Evolutionary conservation across 1,140 invertebrate genomes (phyloP).

Genomic region (Cryptotermes secundus): DNA sequence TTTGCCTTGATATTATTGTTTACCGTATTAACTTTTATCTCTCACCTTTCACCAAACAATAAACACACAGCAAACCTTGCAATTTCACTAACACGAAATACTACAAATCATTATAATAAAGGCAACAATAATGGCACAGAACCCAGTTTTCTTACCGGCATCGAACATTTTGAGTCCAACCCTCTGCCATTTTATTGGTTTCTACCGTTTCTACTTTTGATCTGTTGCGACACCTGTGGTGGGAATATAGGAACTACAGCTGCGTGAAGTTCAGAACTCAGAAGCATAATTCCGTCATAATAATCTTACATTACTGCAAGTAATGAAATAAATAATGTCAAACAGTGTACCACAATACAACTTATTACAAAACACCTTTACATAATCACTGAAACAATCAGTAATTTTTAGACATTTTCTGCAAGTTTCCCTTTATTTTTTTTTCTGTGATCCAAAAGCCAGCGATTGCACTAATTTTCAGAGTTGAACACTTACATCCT

Average conservation of each 20-base stretch:
- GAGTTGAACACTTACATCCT: no score
- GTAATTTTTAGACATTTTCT: background rate
- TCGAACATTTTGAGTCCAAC: conserved; percentile 47
- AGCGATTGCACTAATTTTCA: background rate
- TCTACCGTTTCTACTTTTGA: background rate
- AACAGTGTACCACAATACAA: background rate
- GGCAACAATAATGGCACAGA: background rate
- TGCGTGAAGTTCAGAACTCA: background rate
- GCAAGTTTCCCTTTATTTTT: background rate
- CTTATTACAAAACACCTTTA: background rate
- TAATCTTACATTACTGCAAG: background rate
- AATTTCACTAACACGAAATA: background rate
- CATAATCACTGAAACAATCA: background rate
- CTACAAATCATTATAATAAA: conserved; percentile 7
- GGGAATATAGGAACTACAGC: background rate
- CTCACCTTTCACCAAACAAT: background rate
- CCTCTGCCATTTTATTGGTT: conserved; percentile 48
- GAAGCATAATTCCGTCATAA: conserved; percentile 8
- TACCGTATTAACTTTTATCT: background rate
- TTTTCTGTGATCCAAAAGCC: background rate
- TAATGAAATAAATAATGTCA: background rate
- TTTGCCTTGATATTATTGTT: background rate
- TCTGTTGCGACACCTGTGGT: background rate
- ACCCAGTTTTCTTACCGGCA: conserved; percentile 47
- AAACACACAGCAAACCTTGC: background rate